Conservation (phyloP, 2,888 invertebrate species). For the Esperia sulphurella region DNA sequence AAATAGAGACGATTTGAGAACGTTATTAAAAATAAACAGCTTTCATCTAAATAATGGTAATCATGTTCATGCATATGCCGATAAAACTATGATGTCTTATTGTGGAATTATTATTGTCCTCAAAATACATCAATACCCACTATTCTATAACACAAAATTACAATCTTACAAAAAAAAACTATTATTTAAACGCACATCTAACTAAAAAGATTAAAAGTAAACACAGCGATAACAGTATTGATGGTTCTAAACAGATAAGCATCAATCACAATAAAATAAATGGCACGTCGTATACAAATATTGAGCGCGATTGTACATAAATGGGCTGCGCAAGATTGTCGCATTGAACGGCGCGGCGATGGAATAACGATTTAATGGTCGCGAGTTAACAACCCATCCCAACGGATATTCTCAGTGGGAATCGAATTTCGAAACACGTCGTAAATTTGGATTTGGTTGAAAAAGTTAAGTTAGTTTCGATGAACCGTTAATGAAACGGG, state of each 20-base stretch:
- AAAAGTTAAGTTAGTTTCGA: neutral
- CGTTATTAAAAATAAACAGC: too few relatives aligned
- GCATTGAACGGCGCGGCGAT: conserved; percentile 15
- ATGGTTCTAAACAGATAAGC: conserved; percentile 3
- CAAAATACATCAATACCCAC: too few relatives aligned
- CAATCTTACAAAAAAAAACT: too few relatives aligned
- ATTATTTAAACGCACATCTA: too few relatives aligned
- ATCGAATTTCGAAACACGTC: conserved; percentile 9
- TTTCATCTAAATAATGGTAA: too few relatives aligned
- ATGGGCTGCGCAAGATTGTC: conserved; percentile 25
- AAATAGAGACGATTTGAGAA: too few relatives aligned
- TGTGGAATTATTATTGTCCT: too few relatives aligned
- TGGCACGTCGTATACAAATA: conserved; percentile 6
- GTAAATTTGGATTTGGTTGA: conserved; percentile 7
- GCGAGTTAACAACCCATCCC: conserved; percentile 3
- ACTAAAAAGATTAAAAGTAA: neutral
- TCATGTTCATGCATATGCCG: too few relatives aligned
- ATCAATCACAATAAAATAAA: conserved; percentile 5
- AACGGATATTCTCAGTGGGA: conserved; percentile 15
- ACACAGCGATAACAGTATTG: neutral
- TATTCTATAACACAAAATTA: too few relatives aligned
- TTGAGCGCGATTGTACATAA: conserved; percentile 19
- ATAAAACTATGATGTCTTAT: too few relatives aligned
- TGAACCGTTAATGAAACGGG: too few relatives aligned
- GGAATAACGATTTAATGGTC: conserved; percentile 14